A percentile compares a stretch with the other conserved stretches of the same genome.
phyloP scores from a whole-genome alignment of 2,113 vertebrate genomes.

The Hystrix brachyura region DNA sequence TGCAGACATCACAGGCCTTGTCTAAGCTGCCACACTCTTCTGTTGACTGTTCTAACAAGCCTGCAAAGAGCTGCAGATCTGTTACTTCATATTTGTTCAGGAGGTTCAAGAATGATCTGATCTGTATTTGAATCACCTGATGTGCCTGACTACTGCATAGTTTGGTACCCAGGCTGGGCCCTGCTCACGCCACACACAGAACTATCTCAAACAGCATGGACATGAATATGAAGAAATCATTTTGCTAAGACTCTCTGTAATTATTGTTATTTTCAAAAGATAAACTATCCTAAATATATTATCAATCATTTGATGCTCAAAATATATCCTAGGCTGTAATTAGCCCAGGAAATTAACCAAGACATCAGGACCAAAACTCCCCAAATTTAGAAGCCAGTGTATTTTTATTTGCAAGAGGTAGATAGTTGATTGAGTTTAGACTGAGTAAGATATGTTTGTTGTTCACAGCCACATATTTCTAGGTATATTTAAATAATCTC shows the following conservation, averaged over 20 bases:
- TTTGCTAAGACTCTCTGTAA: not conserved
- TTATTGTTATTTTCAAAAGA: not conserved
- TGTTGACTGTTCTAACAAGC: not conserved
- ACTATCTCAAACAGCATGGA: not conserved
- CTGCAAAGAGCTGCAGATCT: not conserved
- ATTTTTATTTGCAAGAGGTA: not conserved
- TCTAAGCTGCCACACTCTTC: not conserved
- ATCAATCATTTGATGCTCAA: not conserved
- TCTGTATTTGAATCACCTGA: not conserved
- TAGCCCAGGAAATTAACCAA: not conserved
- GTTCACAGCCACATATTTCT: not conserved
- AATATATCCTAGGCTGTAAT: not conserved
- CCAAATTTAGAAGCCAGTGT: not conserved
- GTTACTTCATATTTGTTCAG: not conserved
- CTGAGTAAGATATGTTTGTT: not conserved
- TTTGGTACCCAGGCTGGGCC: not conserved
- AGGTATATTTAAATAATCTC: not conserved
- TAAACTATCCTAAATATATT: not conserved
- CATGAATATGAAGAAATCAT: not conserved
- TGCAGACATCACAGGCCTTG: not conserved
- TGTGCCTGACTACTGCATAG: not conserved
- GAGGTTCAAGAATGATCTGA: not conserved
- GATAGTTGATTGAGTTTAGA: not conserved
- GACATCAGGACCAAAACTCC: not conserved
- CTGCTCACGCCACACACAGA: not conserved